These are phyloP conservation scores for Lycodopsis pacificus DNA, from an alignment of 2,797 vertebrate species.

Conservation along the genomic window DNA sequence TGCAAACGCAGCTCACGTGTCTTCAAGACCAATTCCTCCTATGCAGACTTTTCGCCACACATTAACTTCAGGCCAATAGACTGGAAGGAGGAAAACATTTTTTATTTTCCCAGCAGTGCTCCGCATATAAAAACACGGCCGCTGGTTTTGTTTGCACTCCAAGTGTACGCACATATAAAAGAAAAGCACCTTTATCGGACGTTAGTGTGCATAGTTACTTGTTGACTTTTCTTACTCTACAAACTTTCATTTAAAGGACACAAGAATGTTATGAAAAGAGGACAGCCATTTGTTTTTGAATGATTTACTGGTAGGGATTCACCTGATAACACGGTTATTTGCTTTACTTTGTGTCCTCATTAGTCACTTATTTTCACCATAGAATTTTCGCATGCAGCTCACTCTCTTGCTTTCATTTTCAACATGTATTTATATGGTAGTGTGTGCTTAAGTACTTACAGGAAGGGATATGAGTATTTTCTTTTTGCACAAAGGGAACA, in stretches of 20 bases:
- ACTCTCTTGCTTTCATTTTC: background rate
- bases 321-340: background rate
- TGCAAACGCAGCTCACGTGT: background rate
- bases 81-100: constrained; percentile 27
- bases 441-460: background rate
- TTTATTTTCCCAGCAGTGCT: background rate
- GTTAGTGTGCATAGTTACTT: background rate
- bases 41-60: background rate
- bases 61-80: constrained; percentile 1
- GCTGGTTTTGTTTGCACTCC: background rate
- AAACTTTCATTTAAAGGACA: background rate
- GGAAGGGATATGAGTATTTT: background rate
- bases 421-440: background rate
- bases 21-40: background rate
- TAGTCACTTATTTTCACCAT: background rate
- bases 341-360: background rate
- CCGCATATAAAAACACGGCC: background rate
- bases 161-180: background rate
- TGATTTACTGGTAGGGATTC: background rate
- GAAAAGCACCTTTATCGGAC: background rate
- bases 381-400: background rate
- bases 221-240: background rate
- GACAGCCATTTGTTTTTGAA: background rate
- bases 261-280: background rate
- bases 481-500: background rate